These are phyloP conservation scores for Lordiphosa stackelbergi DNA, from an alignment of 1,140 invertebrate species.

Conservation along the genomic window DNA sequence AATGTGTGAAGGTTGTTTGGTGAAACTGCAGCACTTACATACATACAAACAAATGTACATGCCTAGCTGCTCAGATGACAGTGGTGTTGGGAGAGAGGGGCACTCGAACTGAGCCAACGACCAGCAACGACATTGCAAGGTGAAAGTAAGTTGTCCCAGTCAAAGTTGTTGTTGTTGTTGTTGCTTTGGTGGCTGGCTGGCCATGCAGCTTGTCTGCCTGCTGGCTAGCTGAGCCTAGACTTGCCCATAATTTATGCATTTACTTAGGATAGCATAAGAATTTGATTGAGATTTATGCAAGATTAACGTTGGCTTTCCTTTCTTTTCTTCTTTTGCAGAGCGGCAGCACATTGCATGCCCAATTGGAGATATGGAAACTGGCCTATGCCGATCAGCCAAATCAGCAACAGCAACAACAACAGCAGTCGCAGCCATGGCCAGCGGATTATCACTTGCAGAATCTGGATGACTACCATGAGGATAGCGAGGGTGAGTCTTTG, in stretches of 20 bases:
- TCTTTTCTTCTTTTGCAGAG: constrained; percentile 79
- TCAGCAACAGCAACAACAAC: constrained; percentile 30
- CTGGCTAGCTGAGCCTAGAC: constrained; percentile 5
- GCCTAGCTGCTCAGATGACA: constrained; percentile 46
- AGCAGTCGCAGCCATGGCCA: constrained; percentile 35
- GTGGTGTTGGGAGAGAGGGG: constrained; percentile 13
- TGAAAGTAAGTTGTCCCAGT: constrained; percentile 71
- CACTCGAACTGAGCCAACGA: constrained; percentile 75
- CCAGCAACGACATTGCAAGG: constrained; percentile 77
- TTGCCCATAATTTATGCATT: constrained; percentile 61
- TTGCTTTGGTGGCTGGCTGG: constrained; percentile 17
- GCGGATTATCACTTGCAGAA: constrained; percentile 31
- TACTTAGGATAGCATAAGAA: constrained; percentile 53
- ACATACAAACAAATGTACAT: constrained; percentile 16
- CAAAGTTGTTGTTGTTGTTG: constrained; percentile 14
- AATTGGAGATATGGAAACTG: constrained; percentile 95
- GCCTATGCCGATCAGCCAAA: constrained; percentile 69
- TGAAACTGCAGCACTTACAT: constrained; percentile 66
- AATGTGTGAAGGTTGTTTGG: constrained; percentile 77
- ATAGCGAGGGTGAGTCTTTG: constrained; percentile 57
- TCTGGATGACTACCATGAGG: constrained; percentile 47
- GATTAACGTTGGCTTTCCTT: constrained; percentile 60
- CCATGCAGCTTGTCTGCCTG: constrained; percentile 13
- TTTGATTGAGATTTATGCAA: constrained; percentile 66
- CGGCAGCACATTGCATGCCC: constrained; percentile 90